phyloP scores from a whole-genome alignment of 2,113 vertebrate genomes.

The Poeciliopsis turrubarensis region DNA sequence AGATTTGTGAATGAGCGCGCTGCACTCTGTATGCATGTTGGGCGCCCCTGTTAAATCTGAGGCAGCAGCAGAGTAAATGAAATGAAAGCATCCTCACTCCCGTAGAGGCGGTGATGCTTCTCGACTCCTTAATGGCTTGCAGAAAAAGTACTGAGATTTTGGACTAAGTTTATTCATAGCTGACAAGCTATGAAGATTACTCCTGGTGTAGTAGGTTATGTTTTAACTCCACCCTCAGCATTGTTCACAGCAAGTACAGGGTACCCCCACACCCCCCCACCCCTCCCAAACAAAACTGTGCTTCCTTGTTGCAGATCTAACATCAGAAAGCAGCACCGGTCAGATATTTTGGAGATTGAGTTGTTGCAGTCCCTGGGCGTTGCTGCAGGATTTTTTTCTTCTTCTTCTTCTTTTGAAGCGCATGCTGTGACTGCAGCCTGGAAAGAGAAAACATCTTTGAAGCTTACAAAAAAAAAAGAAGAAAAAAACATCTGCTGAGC shows the following conservation, averaged over 20 bases:
- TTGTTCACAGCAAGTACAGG: conserved; percentile 8
- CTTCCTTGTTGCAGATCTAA: conserved; percentile 56
- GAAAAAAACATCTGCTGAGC: conserved; percentile 32
- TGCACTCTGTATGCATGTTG: conserved; percentile 12
- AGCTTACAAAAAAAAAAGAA: conserved; percentile 1
- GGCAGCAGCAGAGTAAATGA: conserved; percentile 46
- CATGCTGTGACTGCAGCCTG: conserved; percentile 47
- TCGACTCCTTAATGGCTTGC: conserved; percentile 20
- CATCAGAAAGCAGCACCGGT: conserved; percentile 52
- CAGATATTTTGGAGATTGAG: conserved; percentile 62
- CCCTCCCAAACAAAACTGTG: neutral
- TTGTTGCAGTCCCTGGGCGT: conserved; percentile 73
- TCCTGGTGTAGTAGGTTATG: conserved; percentile 9
- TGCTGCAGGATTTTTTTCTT: conserved; percentile 72
- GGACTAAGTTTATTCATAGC: conserved; percentile 44
- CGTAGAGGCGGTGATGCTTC: conserved; percentile 16
- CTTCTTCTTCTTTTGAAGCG: neutral
- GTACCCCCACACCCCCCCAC: neutral
- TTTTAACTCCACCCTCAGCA: conserved; percentile 18
- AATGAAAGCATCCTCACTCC: conserved; percentile 22
- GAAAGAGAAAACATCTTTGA: conserved; percentile 37
- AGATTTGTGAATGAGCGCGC: conserved; percentile 18
- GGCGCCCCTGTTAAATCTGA: conserved; percentile 38
- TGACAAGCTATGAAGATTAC: conserved; percentile 23
- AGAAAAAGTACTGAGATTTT: conserved; percentile 36